A percentile compares a stretch with the other conserved stretches of the same genome.
Evolutionary conservation across 2,888 invertebrate species (phyloP).

Genomic region (Ligdia adustata): DNA sequence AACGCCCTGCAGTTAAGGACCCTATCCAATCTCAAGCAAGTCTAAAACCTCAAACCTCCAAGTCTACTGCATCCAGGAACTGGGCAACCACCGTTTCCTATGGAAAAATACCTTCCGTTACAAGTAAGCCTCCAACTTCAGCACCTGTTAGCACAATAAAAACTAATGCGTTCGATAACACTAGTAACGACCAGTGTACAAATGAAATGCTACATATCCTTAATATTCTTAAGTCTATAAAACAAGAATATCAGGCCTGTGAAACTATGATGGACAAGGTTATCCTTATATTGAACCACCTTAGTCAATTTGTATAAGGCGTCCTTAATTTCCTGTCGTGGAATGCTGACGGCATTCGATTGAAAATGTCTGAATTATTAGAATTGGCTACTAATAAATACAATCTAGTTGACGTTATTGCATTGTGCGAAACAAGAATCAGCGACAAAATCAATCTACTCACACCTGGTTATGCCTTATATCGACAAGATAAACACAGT

Average conservation of each 20-base stretch:
- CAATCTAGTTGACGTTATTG: slow-evolving; percentile 5
- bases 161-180: background rate
- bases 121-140: no score
- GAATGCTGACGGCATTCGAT: slow-evolving; percentile 22
- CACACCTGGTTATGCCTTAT: no score
- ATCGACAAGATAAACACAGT: slow-evolving; percentile 8
- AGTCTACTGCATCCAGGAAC: no score
- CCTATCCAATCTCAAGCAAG: background rate
- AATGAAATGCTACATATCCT: slow-evolving; percentile 1
- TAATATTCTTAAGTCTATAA: slow-evolving; percentile 1
- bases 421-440: slow-evolving; percentile 15
- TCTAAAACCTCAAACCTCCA: background rate
- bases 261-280: slow-evolving; percentile 21
- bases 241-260: background rate
- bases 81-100: no score
- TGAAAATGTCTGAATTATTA: slow-evolving; percentile 11
- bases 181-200: no score
- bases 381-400: slow-evolving; percentile 3
- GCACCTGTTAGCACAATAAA: background rate
- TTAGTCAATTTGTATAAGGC: slow-evolving; percentile 16
- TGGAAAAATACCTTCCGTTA: no score
- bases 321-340: slow-evolving; percentile 8
- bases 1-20: no score
- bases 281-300: slow-evolving; percentile 8
- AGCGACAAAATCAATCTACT: background rate